Conservation (phyloP, 2,888 invertebrate species). For the Elegia similella region DNA sequence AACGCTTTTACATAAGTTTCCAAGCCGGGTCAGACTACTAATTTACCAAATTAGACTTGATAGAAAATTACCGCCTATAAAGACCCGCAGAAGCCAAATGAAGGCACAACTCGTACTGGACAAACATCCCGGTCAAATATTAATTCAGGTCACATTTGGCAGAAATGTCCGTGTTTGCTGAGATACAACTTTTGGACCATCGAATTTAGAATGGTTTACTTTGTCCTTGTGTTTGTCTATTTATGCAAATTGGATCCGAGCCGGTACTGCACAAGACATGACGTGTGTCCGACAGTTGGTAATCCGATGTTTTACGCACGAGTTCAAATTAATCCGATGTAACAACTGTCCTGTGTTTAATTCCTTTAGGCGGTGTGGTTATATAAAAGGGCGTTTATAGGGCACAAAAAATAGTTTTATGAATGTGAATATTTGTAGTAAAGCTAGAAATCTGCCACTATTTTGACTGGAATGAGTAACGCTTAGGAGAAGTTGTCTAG, state of each 20-base stretch:
- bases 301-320: conserved; percentile 49
- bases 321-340: conserved; percentile 38
- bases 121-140: conserved; percentile 69
- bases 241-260: conserved; percentile 72
- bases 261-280: conserved; percentile 43
- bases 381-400: too few species aligned
- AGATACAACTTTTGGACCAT: conserved; percentile 74
- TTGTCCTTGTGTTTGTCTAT: conserved; percentile 67
- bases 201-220: conserved; percentile 71
- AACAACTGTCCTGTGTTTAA: background rate
- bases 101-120: conserved; percentile 55
- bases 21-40: conserved; percentile 48
- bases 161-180: conserved; percentile 66
- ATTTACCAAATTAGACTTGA: conserved; percentile 58
- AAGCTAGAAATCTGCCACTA: too few species aligned
- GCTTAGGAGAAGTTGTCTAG: too few species aligned
- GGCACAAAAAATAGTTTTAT: too few species aligned
- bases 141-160: conserved; percentile 77
- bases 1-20: conserved; percentile 43
- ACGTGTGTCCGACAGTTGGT: conserved; percentile 28
- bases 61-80: conserved; percentile 58
- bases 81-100: conserved; percentile 54
- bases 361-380: too few species aligned
- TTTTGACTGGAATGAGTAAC: too few species aligned
- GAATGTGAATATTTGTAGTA: too few species aligned